Conservation (phyloP, 2,797 vertebrate species). For the Coregonus sp. region DNA sequence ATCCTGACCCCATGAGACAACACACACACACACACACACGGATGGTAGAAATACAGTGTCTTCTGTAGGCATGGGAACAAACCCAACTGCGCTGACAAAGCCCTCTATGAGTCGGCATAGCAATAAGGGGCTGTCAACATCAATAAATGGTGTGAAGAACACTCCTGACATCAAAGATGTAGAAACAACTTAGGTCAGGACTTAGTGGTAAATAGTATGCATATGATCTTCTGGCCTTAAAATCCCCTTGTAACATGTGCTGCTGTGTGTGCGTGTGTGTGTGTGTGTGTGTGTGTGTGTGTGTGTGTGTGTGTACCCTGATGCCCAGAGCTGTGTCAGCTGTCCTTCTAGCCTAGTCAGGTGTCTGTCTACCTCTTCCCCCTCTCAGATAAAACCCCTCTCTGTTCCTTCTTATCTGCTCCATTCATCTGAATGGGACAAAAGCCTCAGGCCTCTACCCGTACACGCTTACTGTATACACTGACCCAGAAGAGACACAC, state of each 20-base stretch:
- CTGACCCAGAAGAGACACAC: neutral
- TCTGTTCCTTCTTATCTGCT: neutral
- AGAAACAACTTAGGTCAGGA: constrained; percentile 31
- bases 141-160: constrained; percentile 21
- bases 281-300: constrained; percentile 1
- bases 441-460: neutral
- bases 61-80: constrained; percentile 11
- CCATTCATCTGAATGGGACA: neutral
- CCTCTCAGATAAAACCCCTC: neutral
- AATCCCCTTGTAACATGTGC: neutral
- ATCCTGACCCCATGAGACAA: neutral
- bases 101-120: constrained; percentile 15
- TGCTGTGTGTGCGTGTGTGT: neutral
- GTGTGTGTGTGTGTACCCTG: neutral
- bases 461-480: neutral
- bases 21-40: neutral
- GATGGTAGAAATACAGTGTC: neutral
- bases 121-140: constrained; percentile 21
- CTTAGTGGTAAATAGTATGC: too few relatives aligned
- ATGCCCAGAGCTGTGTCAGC: neutral
- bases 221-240: neutral
- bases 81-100: constrained; percentile 4
- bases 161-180: constrained; percentile 35
- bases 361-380: neutral
- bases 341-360: neutral